These are phyloP conservation scores for Atopsyche davidsoni DNA, from an alignment of 1,140 invertebrate genomes.

Conservation along the genomic window DNA sequence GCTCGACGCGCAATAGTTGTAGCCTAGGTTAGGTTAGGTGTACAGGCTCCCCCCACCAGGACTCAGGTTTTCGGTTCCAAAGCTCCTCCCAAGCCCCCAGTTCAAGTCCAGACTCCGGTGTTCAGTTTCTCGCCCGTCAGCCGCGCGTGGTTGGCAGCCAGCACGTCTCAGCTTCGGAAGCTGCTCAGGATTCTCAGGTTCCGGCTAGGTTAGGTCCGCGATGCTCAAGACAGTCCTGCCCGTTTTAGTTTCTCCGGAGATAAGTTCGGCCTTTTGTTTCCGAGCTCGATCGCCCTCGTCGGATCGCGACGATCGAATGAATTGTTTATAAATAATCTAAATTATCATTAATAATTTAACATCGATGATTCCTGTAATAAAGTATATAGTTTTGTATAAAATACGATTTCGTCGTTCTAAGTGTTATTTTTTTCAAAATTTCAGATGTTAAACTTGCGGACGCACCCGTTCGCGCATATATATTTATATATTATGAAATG, in stretches of 20 bases:
- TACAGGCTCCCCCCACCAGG: constrained; percentile 38
- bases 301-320: background rate
- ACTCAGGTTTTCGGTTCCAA: constrained; percentile 43
- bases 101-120: constrained; percentile 28
- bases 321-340: constrained; percentile 26
- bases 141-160: constrained; percentile 33
- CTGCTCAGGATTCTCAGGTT: constrained; percentile 7
- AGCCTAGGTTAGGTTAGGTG: constrained; percentile 23
- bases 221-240: background rate
- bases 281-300: constrained; percentile 8
- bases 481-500: constrained; percentile 26
- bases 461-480: constrained; percentile 26
- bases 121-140: constrained; percentile 28
- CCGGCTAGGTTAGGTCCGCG: background rate
- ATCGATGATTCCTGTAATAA: constrained; percentile 32
- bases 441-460: constrained; percentile 29
- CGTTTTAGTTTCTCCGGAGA: constrained; percentile 16
- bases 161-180: constrained; percentile 5
- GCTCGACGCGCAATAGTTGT: constrained; percentile 24
- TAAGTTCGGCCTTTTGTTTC: constrained; percentile 25
- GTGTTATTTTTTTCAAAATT: constrained; percentile 32
- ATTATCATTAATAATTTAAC: constrained; percentile 28
- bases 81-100: constrained; percentile 34
- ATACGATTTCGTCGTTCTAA: constrained; percentile 31
- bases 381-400: constrained; percentile 32